These are phyloP conservation scores for Patella depressa DNA, from an alignment of 2,888 invertebrate species.

Conservation along the genomic window DNA sequence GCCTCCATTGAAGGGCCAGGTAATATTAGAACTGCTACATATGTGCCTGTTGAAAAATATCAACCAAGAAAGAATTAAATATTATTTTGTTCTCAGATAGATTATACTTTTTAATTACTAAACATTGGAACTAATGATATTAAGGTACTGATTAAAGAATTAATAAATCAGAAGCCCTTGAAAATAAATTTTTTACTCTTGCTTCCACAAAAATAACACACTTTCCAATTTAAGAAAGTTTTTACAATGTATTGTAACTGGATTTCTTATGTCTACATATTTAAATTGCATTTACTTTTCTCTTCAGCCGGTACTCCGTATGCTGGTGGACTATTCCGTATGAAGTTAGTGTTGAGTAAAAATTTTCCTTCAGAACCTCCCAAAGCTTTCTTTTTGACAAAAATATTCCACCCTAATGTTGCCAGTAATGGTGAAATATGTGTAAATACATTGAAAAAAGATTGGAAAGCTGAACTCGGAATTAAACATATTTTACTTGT, in stretches of 20 bases:
- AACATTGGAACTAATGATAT: background rate
- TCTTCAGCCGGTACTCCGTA: slow-evolving; percentile 89
- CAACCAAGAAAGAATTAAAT: slow-evolving; percentile 33
- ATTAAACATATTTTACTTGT: slow-evolving; percentile 93
- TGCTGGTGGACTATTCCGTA: slow-evolving; percentile 87
- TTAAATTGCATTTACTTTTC: slow-evolving; percentile 10
- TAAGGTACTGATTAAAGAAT: background rate
- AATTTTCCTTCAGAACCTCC: slow-evolving; percentile 94
- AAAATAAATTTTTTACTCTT: no score
- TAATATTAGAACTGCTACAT: slow-evolving; percentile 57
- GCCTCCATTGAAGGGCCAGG: slow-evolving; percentile 92
- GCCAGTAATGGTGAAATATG: slow-evolving; percentile 93
- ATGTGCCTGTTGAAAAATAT: no score
- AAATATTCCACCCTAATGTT: slow-evolving; percentile 98
- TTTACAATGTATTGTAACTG: no score
- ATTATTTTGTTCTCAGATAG: background rate
- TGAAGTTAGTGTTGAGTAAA: slow-evolving; percentile 90
- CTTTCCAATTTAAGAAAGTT: no score
- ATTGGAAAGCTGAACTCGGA: slow-evolving; percentile 96
- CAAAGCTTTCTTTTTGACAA: slow-evolving; percentile 91
- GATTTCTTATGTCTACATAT: no score
- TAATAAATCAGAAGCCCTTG: background rate
- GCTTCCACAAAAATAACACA: no score
- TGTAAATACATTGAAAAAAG: slow-evolving; percentile 94
- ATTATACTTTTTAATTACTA: background rate